These are phyloP conservation scores for Alcedo quadribrachys DNA, from an alignment of 2,797 vertebrate genomes.

Conservation along the genomic window DNA sequence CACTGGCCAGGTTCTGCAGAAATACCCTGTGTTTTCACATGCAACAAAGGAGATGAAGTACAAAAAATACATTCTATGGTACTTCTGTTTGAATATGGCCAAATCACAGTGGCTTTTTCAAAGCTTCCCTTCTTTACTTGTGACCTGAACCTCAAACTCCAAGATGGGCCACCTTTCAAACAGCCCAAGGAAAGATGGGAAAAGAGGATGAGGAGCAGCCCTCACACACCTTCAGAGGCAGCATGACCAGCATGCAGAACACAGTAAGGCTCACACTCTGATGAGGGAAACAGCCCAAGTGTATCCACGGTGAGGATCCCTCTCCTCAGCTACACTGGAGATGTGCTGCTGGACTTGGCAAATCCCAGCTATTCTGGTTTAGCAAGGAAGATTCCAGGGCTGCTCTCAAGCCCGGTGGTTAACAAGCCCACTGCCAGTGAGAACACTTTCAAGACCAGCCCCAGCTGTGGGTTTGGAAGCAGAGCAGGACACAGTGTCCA, in stretches of 20 bases:
- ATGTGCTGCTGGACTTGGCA: fast-evolving
- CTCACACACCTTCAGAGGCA: neutral
- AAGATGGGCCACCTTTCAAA: neutral
- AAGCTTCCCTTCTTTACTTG: neutral
- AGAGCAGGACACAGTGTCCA: neutral
- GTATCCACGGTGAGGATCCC: fast-evolving
- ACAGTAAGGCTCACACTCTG: neutral
- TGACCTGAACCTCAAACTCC: neutral
- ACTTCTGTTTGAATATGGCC: neutral
- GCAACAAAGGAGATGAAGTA: fast-evolving
- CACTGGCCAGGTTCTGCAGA: neutral
- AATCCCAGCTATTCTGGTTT: neutral
- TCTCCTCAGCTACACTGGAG: fast-evolving
- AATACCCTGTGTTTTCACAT: neutral
- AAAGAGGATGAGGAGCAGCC: neutral
- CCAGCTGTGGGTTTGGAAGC: neutral
- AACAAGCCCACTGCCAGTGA: no score
- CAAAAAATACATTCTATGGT: neutral
- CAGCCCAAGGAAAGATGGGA: neutral
- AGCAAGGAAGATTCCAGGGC: neutral
- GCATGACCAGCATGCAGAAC: neutral
- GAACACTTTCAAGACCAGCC: neutral
- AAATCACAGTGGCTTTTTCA: fast-evolving
- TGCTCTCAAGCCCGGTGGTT: neutral
- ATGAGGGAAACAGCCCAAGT: neutral